A percentile compares a stretch with the other conserved stretches of the same genome.
phyloP scores from a whole-genome alignment of 1,140 invertebrate species.

The Drosophila takahashii region DNA sequence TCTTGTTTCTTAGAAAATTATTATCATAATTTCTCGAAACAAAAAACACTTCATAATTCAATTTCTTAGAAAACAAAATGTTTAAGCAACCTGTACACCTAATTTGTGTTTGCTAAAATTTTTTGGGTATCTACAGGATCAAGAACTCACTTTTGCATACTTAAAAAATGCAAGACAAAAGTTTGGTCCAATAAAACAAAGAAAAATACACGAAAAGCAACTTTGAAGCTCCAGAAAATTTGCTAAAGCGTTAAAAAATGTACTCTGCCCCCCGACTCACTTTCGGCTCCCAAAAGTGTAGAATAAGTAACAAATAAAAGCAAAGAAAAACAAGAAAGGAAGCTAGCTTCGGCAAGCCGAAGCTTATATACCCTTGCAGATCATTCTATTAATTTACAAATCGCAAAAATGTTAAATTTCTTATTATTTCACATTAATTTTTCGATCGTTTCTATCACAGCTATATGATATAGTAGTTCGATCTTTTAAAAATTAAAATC shows the following conservation, averaged over 20 bases:
- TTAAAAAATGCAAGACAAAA: conserved; percentile 56
- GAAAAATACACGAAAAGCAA: conserved; percentile 22
- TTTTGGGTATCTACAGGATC: conserved; percentile 20
- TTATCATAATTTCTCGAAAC: background rate
- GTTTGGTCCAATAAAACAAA: conserved; percentile 66
- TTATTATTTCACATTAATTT: too few relatives aligned
- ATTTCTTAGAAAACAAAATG: conserved; percentile 3
- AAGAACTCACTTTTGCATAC: conserved; percentile 50
- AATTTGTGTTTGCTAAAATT: conserved; percentile 62
- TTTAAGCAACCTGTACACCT: conserved; percentile 44
- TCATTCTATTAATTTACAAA: too few relatives aligned
- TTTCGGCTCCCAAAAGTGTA: conserved; percentile 5
- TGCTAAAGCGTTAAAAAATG: conserved; percentile 80
- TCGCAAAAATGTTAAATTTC: too few relatives aligned
- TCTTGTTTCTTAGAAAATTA: background rate
- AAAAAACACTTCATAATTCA: conserved; percentile 5
- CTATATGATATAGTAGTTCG: too few relatives aligned
- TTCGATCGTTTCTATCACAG: too few relatives aligned
- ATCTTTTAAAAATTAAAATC: too few relatives aligned
- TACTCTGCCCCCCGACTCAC: conserved; percentile 30
- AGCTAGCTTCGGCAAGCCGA: too few relatives aligned
- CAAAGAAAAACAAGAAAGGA: too few relatives aligned
- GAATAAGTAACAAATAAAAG: conserved; percentile 37
- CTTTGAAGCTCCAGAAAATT: conserved; percentile 49
- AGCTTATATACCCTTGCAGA: too few relatives aligned